A percentile compares a stretch with the other conserved stretches of the same genome.
Evolutionary conservation across 1,140 invertebrate species (phyloP).

Genomic region (Drosophila arizonae): DNA sequence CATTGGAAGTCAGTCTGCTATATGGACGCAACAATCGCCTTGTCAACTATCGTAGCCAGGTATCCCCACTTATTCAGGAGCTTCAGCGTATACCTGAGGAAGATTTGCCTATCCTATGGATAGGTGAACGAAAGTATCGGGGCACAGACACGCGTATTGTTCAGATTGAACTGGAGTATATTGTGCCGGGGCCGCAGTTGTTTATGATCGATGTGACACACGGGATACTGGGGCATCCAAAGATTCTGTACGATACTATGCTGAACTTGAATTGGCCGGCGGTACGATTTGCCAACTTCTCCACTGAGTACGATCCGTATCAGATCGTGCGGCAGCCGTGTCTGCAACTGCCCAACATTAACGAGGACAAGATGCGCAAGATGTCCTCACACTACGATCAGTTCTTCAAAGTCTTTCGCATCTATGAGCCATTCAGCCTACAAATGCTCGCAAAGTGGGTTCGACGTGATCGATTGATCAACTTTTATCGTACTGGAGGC

Average conservation of each 20-base stretch:
- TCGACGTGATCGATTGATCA: conserved; percentile 55
- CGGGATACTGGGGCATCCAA: conserved; percentile 74
- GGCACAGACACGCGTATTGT: conserved; percentile 65
- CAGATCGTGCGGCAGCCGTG: conserved; percentile 61
- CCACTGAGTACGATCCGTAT: conserved; percentile 63
- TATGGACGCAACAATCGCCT: conserved; percentile 66
- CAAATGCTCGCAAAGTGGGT: conserved; percentile 37
- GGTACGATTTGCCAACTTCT: conserved; percentile 63
- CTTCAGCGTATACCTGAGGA: conserved; percentile 53
- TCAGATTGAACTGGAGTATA: conserved; percentile 73
- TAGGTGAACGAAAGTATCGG: conserved; percentile 75
- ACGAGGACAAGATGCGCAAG: conserved; percentile 38
- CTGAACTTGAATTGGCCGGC: conserved; percentile 62
- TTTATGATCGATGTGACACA: conserved; percentile 70
- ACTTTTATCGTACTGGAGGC: conserved; percentile 62
- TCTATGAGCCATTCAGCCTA: conserved; percentile 28
- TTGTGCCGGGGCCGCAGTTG: conserved; percentile 66
- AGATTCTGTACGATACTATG: conserved; percentile 64
- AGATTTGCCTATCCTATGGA: conserved; percentile 74
- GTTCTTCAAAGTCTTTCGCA: conserved; percentile 54
- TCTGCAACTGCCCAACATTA: conserved; percentile 57
- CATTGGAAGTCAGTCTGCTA: conserved; percentile 56
- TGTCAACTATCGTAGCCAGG: conserved; percentile 67
- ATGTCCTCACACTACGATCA: conserved; percentile 52
- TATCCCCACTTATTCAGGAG: conserved; percentile 71